These are phyloP conservation scores for Coregonus clupeaformis DNA, from an alignment of 2,113 vertebrate genomes.

Conservation along the genomic window DNA sequence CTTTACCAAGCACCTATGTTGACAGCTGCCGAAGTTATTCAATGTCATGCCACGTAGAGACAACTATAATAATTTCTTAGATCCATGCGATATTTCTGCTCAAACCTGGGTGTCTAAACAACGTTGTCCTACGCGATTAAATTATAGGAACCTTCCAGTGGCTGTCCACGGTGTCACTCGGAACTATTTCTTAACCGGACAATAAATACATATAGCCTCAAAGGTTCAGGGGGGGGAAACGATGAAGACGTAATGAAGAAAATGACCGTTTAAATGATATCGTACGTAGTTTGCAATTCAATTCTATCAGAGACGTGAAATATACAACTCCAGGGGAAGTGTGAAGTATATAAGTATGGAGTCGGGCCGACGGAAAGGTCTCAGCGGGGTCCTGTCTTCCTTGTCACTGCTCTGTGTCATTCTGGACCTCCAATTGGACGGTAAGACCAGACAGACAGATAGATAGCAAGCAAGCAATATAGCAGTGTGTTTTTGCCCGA, in stretches of 20 bases:
- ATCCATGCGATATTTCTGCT: constrained; percentile 16
- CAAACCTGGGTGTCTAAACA: not conserved
- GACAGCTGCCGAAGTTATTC: constrained; percentile 23
- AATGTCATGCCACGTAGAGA: not conserved
- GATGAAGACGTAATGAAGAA: not conserved
- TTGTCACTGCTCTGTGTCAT: constrained; percentile 78
- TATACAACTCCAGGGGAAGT: constrained; percentile 7
- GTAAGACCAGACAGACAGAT: constrained; percentile 50
- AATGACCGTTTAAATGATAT: constrained; percentile 38
- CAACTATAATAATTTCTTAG: not conserved
- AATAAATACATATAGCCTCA: constrained; percentile 54
- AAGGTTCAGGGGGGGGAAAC: constrained; percentile 7
- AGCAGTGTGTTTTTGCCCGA: no score
- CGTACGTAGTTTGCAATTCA: not conserved
- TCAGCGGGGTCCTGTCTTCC: constrained; percentile 73
- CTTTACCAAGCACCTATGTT: constrained; percentile 11
- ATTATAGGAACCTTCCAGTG: constrained; percentile 32
- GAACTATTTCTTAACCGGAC: constrained; percentile 57
- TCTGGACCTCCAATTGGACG: constrained; percentile 81
- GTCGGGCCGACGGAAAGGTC: constrained; percentile 66
- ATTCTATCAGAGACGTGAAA: constrained; percentile 21
- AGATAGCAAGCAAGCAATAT: no score
- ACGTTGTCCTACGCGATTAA: not conserved
- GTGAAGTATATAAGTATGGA: constrained; percentile 59
- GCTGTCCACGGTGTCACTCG: constrained; percentile 48